phyloP scores from a whole-genome alignment of 92 coral and sea anemone species.

The Blastomussa wellsi region DNA sequence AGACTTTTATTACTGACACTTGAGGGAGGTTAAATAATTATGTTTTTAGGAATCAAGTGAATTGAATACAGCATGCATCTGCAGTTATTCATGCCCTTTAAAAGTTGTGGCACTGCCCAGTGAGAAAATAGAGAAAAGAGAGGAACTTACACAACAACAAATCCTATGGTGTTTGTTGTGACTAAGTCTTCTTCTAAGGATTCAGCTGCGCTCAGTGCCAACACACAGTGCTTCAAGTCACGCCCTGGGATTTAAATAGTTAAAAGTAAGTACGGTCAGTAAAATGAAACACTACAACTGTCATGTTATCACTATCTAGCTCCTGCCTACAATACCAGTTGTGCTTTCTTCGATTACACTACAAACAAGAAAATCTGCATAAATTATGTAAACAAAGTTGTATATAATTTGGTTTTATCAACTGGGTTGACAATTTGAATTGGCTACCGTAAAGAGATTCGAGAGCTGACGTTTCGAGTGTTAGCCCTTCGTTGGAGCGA shows the following conservation, averaged over 20 bases:
- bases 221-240: constrained; percentile 90
- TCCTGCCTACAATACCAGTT: not conserved
- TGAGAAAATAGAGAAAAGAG: not conserved
- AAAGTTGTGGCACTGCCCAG: not conserved
- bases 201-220: constrained; percentile 94
- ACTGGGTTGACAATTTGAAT: too few species aligned
- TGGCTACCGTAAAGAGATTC: too few species aligned
- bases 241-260: constrained; percentile 51
- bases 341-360: not conserved
- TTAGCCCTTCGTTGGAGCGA: too few species aligned
- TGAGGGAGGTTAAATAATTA: too few species aligned
- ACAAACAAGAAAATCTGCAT: too few species aligned
- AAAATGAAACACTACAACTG: not conserved
- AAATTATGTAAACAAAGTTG: too few species aligned
- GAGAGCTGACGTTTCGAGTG: too few species aligned
- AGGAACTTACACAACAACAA: constrained; percentile 91
- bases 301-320: not conserved
- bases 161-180: constrained; percentile 82
- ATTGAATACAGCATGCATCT: too few species aligned
- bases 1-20: too few species aligned
- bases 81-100: too few species aligned
- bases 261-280: not conserved
- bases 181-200: constrained; percentile 85
- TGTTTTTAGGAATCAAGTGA: too few species aligned
- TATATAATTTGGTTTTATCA: too few species aligned